Conservation (phyloP, 2,113 vertebrate genomes). For the Sebastes schlegelii region DNA sequence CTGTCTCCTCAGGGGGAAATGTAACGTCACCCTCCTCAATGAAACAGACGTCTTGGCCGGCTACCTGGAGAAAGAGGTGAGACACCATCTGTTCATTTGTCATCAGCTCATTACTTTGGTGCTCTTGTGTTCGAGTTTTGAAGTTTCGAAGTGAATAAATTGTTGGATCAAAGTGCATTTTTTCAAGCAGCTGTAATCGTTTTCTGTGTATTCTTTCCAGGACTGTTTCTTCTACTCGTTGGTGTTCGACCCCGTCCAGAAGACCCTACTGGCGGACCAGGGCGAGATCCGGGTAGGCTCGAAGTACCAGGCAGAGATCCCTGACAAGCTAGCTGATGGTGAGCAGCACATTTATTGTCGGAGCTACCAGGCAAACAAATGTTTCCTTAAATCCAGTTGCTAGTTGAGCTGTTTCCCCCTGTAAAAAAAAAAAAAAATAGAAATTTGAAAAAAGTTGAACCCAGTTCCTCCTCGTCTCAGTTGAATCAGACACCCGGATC, state of each 20-base stretch:
- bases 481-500: conserved; percentile 87
- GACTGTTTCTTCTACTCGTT: conserved; percentile 96
- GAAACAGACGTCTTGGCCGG: conserved; percentile 91
- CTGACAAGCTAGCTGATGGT: conserved; percentile 92
- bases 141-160: neutral
- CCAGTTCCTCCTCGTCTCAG: conserved; percentile 65
- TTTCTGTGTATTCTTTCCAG: conserved; percentile 69
- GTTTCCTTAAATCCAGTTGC: no score
- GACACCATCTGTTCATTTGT: neutral
- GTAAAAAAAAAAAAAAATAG: neutral
- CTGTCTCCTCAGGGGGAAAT: conserved; percentile 87
- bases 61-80: conserved; percentile 91
- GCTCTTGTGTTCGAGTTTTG: neutral
- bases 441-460: neutral
- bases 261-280: conserved; percentile 94
- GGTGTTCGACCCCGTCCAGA: conserved; percentile 95
- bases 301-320: conserved; percentile 95
- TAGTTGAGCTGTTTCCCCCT: neutral
- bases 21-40: conserved; percentile 94
- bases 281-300: conserved; percentile 95
- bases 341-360: conserved; percentile 25
- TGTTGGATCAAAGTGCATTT: neutral
- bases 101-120: neutral
- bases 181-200: neutral
- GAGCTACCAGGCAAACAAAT: neutral